phyloP scores from a whole-genome alignment of 2,888 invertebrate genomes.

The Diachrysia chrysitis region DNA sequence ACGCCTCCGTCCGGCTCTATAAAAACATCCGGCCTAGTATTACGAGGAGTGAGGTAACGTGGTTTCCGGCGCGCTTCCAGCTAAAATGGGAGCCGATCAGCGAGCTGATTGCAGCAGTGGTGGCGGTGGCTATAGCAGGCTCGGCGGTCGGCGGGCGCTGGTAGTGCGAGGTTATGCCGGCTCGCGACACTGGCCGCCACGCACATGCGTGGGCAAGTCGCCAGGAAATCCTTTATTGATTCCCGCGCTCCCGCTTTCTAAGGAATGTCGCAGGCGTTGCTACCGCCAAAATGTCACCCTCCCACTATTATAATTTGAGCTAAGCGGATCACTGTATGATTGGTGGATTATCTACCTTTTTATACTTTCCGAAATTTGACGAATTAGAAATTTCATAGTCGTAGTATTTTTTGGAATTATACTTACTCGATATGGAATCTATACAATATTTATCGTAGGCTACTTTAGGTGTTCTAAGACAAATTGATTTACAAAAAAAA shows the following conservation, averaged over 20 bases:
- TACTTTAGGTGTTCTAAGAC: background rate
- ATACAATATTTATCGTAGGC: background rate
- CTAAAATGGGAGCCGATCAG: background rate
- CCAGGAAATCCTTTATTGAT: slow-evolving; percentile 90
- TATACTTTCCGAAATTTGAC: slow-evolving; percentile 66
- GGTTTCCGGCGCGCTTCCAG: slow-evolving; percentile 9
- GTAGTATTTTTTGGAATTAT: background rate
- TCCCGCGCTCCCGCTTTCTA: slow-evolving; percentile 87
- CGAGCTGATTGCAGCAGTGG: slow-evolving; percentile 36
- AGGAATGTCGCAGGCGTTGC: slow-evolving; percentile 87
- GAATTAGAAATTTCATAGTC: no score
- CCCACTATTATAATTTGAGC: slow-evolving; percentile 79
- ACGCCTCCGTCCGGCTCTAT: slow-evolving; percentile 50
- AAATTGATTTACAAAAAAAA: background rate
- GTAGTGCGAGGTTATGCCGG: slow-evolving; percentile 53
- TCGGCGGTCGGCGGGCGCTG: slow-evolving; percentile 37
- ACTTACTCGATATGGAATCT: background rate
- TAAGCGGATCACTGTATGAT: slow-evolving; percentile 78
- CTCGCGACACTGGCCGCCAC: slow-evolving; percentile 73
- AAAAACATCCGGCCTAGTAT: slow-evolving; percentile 52
- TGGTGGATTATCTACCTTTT: slow-evolving; percentile 71
- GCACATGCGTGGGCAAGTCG: slow-evolving; percentile 89
- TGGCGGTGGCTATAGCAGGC: slow-evolving; percentile 9
- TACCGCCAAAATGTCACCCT: slow-evolving; percentile 81
- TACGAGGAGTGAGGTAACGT: slow-evolving; percentile 20